Percentiles rank a stretch among this genome's conserved stretches.
Conservation (phyloP, 2,113 vertebrate species). For the Ibidorhyncha struthersii region DNA sequence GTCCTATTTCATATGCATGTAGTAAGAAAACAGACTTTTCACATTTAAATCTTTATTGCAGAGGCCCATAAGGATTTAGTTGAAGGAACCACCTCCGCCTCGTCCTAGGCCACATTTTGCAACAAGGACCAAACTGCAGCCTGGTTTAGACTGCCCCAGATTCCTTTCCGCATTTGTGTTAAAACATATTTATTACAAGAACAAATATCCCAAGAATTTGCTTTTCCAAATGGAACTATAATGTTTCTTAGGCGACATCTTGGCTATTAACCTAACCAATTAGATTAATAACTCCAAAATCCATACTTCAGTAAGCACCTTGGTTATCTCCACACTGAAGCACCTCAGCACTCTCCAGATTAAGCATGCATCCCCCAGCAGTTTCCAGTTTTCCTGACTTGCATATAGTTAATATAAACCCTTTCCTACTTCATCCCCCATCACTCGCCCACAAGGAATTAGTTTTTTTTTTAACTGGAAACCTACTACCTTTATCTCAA, state of each 20-base stretch:
- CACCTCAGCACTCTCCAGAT: not conserved
- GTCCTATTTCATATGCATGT: not conserved
- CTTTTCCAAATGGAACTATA: not conserved
- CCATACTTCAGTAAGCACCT: not conserved
- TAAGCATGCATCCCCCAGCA: not conserved
- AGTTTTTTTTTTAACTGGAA: not conserved
- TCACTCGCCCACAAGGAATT: not conserved
- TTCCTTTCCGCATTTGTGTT: not conserved
- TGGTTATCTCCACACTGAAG: not conserved
- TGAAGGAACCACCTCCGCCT: not conserved
- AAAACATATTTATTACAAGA: not conserved
- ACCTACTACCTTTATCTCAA: not conserved
- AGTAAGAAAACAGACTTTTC: not conserved
- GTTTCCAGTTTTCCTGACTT: not conserved
- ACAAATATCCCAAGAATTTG: not conserved
- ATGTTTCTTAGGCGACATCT: not conserved
- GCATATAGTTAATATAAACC: not conserved
- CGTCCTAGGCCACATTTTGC: not conserved
- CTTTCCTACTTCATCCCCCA: not conserved
- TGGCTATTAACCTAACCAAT: not conserved
- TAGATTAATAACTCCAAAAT: not conserved
- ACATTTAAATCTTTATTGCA: not conserved
- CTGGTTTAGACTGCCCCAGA: not conserved
- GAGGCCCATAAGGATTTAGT: not conserved
- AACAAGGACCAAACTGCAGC: not conserved